Evolutionary conservation across 2,113 vertebrate species (phyloP).

Genomic region (Chionis minor): DNA sequence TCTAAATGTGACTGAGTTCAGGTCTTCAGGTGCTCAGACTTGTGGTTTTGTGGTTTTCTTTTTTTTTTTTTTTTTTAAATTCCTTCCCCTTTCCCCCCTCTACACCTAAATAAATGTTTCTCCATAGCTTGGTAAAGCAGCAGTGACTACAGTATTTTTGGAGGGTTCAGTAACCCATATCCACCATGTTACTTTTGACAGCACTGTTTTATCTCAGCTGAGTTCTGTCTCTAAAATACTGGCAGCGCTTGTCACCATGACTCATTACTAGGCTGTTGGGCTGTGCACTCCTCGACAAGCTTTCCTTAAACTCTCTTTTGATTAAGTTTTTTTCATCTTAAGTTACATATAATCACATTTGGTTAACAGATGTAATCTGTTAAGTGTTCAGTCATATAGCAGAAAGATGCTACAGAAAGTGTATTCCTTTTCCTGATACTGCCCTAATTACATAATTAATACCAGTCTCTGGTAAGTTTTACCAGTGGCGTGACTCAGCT

Average conservation of each 20-base stretch:
- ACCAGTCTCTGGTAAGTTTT: background rate
- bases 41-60: background rate
- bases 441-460: background rate
- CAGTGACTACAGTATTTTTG: background rate
- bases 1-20: background rate
- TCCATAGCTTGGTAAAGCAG: background rate
- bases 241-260: background rate
- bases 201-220: background rate
- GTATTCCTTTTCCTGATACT: background rate
- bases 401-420: background rate
- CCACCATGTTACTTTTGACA: background rate
- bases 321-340: background rate
- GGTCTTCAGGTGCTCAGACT: background rate
- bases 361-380: background rate
- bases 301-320: background rate
- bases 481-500: background rate
- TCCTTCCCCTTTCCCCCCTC: fast-evolving
- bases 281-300: background rate
- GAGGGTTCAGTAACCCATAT: background rate
- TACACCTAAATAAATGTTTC: background rate
- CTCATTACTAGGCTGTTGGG: background rate
- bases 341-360: background rate
- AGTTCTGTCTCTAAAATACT: background rate
- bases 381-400: background rate
- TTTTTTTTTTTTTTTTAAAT: background rate